These are phyloP conservation scores for Drosophila tani DNA, from an alignment of 1,140 invertebrate genomes.

Conservation along the genomic window DNA sequence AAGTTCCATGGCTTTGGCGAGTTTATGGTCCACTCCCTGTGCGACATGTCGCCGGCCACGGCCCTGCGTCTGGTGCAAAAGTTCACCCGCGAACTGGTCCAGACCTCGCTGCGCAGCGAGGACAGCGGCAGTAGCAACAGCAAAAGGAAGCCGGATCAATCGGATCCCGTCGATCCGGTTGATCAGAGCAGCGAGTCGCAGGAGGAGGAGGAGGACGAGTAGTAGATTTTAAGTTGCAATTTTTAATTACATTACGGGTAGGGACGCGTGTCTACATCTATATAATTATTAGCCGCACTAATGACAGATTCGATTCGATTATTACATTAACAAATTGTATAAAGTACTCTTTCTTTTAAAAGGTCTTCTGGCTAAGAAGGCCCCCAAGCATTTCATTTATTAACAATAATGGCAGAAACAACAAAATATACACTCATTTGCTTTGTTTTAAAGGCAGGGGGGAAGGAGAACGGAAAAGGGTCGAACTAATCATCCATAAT, in stretches of 20 bases:
- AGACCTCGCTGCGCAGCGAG: constrained; percentile 43
- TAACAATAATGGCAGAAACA: constrained; percentile 43
- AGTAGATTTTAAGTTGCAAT: constrained; percentile 47
- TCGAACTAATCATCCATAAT: constrained; percentile 26
- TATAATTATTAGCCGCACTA: constrained; percentile 37
- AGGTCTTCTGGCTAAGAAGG: constrained; percentile 24
- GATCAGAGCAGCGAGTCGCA: constrained; percentile 46
- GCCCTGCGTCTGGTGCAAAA: constrained; percentile 77
- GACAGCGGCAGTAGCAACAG: neutral
- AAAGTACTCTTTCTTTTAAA: constrained; percentile 31
- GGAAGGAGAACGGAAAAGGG: constrained; percentile 3
- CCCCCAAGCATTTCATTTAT: constrained; percentile 39
- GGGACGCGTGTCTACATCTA: constrained; percentile 38
- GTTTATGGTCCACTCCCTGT: constrained; percentile 74
- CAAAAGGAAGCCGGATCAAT: constrained; percentile 21
- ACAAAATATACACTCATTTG: constrained; percentile 45
- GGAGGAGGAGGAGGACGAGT: constrained; percentile 31
- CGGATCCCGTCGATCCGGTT: constrained; percentile 12
- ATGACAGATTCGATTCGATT: constrained; percentile 45
- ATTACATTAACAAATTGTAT: constrained; percentile 31
- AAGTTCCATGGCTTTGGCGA: constrained; percentile 83
- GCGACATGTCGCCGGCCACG: constrained; percentile 65
- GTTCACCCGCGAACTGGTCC: constrained; percentile 79
- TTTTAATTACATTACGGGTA: constrained; percentile 35
- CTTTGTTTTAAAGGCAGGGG: constrained; percentile 44